Percentiles rank a stretch among this genome's conserved stretches.
Evolutionary conservation across 2,888 invertebrate species (phyloP).

Genomic region (Opisthograptis luteolata): DNA sequence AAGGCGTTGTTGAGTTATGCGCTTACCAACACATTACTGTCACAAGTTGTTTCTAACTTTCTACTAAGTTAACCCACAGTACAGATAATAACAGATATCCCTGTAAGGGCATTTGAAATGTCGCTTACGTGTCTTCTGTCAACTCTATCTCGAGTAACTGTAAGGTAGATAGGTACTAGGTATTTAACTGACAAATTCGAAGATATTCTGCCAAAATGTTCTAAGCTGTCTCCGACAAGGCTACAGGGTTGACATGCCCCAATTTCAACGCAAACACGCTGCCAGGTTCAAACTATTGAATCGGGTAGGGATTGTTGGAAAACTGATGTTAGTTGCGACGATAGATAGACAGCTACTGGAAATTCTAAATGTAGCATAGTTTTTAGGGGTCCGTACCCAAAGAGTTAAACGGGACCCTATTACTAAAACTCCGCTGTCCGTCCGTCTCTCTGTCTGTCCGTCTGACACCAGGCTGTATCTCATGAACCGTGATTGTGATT

Average conservation of each 20-base stretch:
- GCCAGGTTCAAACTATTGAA: conserved; percentile 4
- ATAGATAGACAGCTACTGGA: conserved; percentile 1
- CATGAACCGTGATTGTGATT: too few species aligned
- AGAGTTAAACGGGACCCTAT: not conserved
- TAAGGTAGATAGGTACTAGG: not conserved
- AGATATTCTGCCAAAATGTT: not conserved
- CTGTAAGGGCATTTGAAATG: too few species aligned
- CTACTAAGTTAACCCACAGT: too few species aligned
- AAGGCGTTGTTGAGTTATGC: too few species aligned
- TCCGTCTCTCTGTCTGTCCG: too few species aligned
- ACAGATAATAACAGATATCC: too few species aligned
- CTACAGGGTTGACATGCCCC: not conserved
- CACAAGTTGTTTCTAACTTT: too few species aligned
- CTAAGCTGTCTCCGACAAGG: not conserved
- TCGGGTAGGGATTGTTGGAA: not conserved
- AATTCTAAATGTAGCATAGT: not conserved
- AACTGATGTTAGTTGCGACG: not conserved
- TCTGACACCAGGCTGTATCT: too few species aligned
- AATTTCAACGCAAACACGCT: too few species aligned
- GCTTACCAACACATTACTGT: too few species aligned
- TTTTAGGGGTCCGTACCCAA: not conserved
- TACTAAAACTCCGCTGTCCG: not conserved
- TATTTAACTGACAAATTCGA: not conserved
- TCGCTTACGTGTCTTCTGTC: too few species aligned
- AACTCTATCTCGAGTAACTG: too few species aligned